Conservation (phyloP, 1,140 invertebrate species). For the Brachionus angularis region DNA sequence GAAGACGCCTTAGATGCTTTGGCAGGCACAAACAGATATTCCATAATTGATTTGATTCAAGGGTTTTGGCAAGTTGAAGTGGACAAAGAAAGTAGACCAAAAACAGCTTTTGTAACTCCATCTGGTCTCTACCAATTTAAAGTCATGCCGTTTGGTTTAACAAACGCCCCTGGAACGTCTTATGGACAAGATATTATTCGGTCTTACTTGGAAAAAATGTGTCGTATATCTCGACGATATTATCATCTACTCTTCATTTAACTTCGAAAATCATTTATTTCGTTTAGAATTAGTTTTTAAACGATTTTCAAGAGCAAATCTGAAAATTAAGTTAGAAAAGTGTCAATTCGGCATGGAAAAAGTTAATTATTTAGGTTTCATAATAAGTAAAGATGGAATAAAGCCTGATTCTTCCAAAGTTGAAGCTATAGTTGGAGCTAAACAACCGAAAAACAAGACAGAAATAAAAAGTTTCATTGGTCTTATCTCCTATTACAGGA, state of each 20-base stretch:
- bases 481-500: constrained; percentile 49
- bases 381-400: background rate
- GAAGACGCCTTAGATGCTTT: constrained; percentile 10
- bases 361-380: background rate
- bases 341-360: background rate
- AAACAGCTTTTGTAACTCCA: constrained; percentile 45
- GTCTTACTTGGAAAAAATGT: constrained; percentile 18
- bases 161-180: constrained; percentile 53
- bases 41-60: constrained; percentile 50
- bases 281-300: constrained; percentile 8
- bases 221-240: constrained; percentile 40
- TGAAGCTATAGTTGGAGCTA: constrained; percentile 47
- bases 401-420: constrained; percentile 39
- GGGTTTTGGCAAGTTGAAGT: constrained; percentile 54
- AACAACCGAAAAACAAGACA: constrained; percentile 49
- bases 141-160: constrained; percentile 57
- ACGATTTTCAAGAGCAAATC: background rate
- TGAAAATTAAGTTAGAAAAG: background rate
- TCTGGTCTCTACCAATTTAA: constrained; percentile 47
- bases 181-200: constrained; percentile 48
- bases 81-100: constrained; percentile 47
- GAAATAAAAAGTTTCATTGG: constrained; percentile 50
- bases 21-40: constrained; percentile 45
- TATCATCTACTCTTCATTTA: constrained; percentile 3
- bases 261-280: constrained; percentile 46